Conservation (phyloP, 2,113 vertebrate genomes). For the Cheilinus undulatus region DNA sequence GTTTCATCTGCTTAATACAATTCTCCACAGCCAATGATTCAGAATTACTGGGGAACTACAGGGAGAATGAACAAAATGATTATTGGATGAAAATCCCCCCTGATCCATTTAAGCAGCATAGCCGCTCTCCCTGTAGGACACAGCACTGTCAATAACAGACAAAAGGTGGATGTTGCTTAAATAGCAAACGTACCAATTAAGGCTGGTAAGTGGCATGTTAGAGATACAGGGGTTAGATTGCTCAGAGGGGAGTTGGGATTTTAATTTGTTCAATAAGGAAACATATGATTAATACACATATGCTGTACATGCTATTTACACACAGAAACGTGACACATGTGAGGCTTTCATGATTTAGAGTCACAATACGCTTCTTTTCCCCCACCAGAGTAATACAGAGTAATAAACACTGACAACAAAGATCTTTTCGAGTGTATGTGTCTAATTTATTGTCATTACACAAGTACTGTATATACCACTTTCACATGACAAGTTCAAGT, state of each 20-base stretch:
- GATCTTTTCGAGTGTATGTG: too few relatives aligned
- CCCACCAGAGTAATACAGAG: too few relatives aligned
- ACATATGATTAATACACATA: background rate
- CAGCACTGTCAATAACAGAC: conserved; percentile 44
- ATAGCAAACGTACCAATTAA: conserved; percentile 29
- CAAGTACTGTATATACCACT: too few relatives aligned
- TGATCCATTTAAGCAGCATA: conserved; percentile 50
- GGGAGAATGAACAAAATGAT: conserved; percentile 61
- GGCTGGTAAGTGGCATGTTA: conserved; percentile 19
- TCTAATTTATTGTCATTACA: too few relatives aligned
- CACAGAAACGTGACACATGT: background rate
- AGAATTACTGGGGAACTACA: conserved; percentile 62
- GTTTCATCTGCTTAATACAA: conserved; percentile 64
- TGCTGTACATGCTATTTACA: background rate
- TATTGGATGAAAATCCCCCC: conserved; percentile 61
- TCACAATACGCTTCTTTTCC: too few relatives aligned
- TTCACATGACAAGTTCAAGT: too few relatives aligned
- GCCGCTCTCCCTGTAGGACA: conserved; percentile 33
- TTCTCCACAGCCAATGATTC: conserved; percentile 69
- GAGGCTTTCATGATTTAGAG: background rate
- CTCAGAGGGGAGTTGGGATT: conserved; percentile 1
- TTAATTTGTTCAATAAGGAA: background rate
- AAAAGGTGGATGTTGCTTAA: conserved; percentile 44
- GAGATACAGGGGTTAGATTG: conserved; percentile 10
- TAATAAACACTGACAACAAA: too few relatives aligned